Evolutionary conservation across 2,797 vertebrate genomes (phyloP).

Genomic region (Pyrocephalus nanus): DNA sequence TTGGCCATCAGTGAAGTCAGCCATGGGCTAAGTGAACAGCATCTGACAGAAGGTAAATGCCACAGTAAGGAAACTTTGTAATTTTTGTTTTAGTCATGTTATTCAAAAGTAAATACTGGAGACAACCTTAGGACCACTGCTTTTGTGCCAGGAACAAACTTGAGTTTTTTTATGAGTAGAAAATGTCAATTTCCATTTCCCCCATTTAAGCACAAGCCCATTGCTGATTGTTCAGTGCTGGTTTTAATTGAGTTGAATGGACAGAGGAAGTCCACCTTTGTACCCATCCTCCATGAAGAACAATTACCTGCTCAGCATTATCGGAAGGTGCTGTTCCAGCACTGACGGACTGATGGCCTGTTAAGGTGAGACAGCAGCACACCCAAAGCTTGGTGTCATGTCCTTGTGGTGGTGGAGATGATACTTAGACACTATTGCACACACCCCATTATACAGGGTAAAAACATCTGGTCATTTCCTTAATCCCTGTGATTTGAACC

Average conservation of each 20-base stretch:
- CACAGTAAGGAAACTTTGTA: not conserved
- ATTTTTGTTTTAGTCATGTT: not conserved
- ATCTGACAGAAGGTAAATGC: not conserved
- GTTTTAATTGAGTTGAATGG: not conserved
- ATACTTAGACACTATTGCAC: not conserved
- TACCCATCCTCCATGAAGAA: not conserved
- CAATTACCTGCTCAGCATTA: fast-evolving
- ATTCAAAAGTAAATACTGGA: not conserved
- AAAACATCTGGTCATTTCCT: not conserved
- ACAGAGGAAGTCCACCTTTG: not conserved
- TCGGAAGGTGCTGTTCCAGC: not conserved
- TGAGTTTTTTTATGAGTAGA: not conserved
- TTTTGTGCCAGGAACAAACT: not conserved
- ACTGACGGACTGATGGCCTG: not conserved
- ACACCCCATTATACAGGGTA: fast-evolving
- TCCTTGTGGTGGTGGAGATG: not conserved
- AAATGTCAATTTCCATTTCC: not conserved
- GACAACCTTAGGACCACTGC: not conserved
- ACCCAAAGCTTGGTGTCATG: fast-evolving
- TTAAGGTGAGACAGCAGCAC: not conserved
- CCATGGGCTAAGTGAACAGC: not conserved
- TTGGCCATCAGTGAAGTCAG: not conserved
- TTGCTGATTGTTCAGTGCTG: not conserved
- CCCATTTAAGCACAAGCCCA: not conserved
- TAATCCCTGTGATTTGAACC: not conserved